Evolutionary conservation across 2,888 invertebrate species (phyloP).

Genomic region (Rhorus exstirpatorius): DNA sequence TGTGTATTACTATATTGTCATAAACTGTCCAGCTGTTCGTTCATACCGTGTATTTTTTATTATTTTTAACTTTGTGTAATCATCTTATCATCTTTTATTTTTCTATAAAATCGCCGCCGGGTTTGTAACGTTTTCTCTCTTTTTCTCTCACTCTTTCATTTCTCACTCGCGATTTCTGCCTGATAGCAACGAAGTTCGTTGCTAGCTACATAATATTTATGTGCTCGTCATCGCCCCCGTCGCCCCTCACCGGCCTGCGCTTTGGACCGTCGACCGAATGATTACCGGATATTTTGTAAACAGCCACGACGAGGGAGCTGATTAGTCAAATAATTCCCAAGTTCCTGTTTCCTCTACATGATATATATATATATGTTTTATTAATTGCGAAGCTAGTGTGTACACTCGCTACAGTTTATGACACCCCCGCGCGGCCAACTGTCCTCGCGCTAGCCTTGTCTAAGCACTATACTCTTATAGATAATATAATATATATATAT

Average conservation of each 20-base stretch:
- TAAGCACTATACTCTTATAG: too few relatives aligned
- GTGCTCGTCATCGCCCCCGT: background rate
- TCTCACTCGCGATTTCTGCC: too few relatives aligned
- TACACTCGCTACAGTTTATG: conserved; percentile 2
- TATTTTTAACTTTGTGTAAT: too few relatives aligned
- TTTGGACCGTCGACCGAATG: conserved; percentile 66
- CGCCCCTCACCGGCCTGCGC: background rate
- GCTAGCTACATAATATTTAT: too few relatives aligned
- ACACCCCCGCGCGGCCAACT: too few relatives aligned
- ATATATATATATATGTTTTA: background rate
- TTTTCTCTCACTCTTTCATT: conserved; percentile 53
- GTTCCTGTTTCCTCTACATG: conserved; percentile 74
- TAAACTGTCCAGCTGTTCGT: too few relatives aligned
- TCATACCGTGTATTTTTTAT: too few relatives aligned
- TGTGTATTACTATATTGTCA: too few relatives aligned
- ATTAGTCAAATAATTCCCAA: conserved; percentile 78
- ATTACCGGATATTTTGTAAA: conserved; percentile 80
- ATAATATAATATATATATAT: too few relatives aligned
- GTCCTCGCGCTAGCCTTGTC: too few relatives aligned
- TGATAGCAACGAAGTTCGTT: too few relatives aligned
- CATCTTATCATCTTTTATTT: too few relatives aligned
- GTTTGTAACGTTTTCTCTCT: conserved; percentile 65
- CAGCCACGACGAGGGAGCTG: conserved; percentile 76
- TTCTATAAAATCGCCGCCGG: background rate
- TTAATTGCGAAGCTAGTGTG: conserved; percentile 4